phyloP scores from a whole-genome alignment of 1,140 invertebrate species.

The Drosophila orena region DNA sequence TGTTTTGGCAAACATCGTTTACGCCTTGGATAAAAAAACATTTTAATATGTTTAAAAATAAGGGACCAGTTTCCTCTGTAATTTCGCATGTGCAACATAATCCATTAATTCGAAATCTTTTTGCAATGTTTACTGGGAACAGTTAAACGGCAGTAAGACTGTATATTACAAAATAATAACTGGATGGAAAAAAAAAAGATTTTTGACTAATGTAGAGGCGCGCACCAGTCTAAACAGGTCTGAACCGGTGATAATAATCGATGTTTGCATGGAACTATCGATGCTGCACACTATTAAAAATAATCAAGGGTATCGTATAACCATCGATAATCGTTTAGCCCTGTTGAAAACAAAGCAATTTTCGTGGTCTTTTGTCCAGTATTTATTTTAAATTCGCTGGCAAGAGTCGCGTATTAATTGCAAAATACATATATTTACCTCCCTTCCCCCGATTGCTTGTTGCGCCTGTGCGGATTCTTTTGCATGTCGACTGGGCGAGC shows the following conservation, averaged over 20 bases:
- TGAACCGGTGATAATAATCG: background rate
- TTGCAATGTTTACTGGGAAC: too few relatives aligned
- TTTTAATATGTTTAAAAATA: too few relatives aligned
- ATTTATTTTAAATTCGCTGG: constrained; percentile 62
- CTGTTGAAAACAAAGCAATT: constrained; percentile 47
- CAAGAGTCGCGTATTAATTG: constrained; percentile 31
- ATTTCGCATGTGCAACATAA: too few relatives aligned
- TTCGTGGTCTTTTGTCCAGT: constrained; percentile 38
- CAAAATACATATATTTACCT: constrained; percentile 17
- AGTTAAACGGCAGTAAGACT: too few relatives aligned
- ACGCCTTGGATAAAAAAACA: too few relatives aligned
- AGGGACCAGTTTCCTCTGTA: too few relatives aligned
- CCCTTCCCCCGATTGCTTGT: constrained; percentile 54
- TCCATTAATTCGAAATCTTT: too few relatives aligned
- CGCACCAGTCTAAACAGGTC: background rate
- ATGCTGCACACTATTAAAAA: background rate
- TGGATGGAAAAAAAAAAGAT: background rate
- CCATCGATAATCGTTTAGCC: background rate
- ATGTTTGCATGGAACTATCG: background rate
- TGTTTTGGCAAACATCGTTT: too few relatives aligned
- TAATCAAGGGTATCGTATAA: constrained; percentile 1
- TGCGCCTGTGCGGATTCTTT: constrained; percentile 65
- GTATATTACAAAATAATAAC: too few relatives aligned
- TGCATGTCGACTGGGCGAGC: constrained; percentile 63
- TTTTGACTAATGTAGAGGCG: background rate